Evolutionary conservation across 2,888 invertebrate species (phyloP), one percentile per base, ranked within the genome.

Genomic region (Gnatocerus cornutus): DNA sequence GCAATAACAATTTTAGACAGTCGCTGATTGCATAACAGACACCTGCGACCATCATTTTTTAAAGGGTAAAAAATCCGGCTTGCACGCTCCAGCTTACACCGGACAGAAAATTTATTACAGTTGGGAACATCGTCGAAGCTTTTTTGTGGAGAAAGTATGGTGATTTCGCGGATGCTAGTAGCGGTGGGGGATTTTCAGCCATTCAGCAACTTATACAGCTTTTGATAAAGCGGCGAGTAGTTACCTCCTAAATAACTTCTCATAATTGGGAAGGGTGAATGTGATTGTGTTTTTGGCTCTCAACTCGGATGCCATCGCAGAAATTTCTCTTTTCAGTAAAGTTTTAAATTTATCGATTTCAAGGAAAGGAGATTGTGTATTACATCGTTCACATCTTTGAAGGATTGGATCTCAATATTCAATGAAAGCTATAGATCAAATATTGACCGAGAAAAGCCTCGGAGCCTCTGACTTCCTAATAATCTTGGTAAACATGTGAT

Each of bases 381-480:
- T 63, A 63, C 62, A 63, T 27, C 29, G 62, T 52, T 63, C 62
- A 52, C 52, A 52, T 63, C 41, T 30, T 63, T 29, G 14, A 16
- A 52, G 55, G 64, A 55, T 55, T 64, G 30, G 53, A 64, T 64
- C 52, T 63, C 64, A 64, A 64, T 55, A 64, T 64, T 43, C 64
- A 64, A 27, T 46, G 55, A 64, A 45, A 64, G 64, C 55, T 29
- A 45, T 64, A 64, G 55, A 55, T 64, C 64, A 64, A 64, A 64
- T 64, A 64, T 64, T 64, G 64, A 64, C 64, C 45, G 33, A 46
- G 27, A 62, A 29, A 33, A 55, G 52, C 43, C 9, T 55, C 30
- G 21, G 13, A 41, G 13, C 27, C 16, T 45, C n/a, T 21, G 41
- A 55, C 53, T 55, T 55, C 43, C 64, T 55, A 64, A 64, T 64